phyloP scores from a whole-genome alignment of 2,113 vertebrate genomes.

The Bagarius yarrelli region DNA sequence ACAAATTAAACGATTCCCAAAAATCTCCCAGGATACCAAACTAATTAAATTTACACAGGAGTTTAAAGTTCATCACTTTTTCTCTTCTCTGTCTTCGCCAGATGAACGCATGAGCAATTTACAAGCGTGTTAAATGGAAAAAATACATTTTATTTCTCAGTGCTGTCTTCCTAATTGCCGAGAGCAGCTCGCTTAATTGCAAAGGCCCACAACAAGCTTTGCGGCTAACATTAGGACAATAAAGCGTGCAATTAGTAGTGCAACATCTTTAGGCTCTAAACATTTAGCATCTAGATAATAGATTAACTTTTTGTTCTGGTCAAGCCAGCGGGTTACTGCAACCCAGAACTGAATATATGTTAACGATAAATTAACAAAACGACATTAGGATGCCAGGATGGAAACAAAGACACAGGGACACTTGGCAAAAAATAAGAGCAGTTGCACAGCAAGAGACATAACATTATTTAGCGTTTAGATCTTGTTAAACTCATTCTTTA shows the following conservation, averaged over 20 bases:
- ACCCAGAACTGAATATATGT: background rate
- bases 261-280: background rate
- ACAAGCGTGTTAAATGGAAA: slow-evolving; percentile 37
- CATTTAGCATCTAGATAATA: slow-evolving; percentile 4
- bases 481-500: background rate
- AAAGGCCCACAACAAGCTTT: background rate
- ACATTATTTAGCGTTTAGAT: background rate
- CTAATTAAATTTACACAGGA: slow-evolving; percentile 51
- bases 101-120: slow-evolving; percentile 34
- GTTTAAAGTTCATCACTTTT: slow-evolving; percentile 42
- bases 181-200: slow-evolving; percentile 10
- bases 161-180: background rate
- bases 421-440: background rate
- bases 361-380: background rate
- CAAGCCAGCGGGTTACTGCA: background rate
- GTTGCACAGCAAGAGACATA: background rate
- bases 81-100: slow-evolving; percentile 24
- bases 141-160: slow-evolving; percentile 29
- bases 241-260: background rate
- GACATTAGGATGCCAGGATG: background rate
- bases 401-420: background rate
- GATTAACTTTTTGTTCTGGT: slow-evolving; percentile 1
- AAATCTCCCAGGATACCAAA: slow-evolving; percentile 50
- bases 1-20: slow-evolving; percentile 47
- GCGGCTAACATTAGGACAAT: background rate